Evolutionary conservation across 2,797 vertebrate genomes (phyloP), one percentile per base, ranked within the genome.

Genomic region (Pteropus rufus): DNA sequence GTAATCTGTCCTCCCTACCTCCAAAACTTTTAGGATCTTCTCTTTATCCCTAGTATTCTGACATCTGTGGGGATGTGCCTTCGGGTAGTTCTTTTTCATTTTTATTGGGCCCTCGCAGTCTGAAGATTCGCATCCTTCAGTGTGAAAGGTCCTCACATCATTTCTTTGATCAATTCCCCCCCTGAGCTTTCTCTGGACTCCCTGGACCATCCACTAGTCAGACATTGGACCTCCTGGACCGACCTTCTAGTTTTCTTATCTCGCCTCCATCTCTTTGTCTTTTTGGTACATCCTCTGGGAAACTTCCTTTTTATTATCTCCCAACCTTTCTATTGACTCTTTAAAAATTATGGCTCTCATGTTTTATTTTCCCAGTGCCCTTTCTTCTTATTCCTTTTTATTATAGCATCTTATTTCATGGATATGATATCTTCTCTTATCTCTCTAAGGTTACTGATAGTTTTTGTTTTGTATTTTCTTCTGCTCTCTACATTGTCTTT

Each of bases 351-450:
- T 81, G 58, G 70, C 77, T 60, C 31, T 77, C 24, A 26, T 62
- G 65, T 70, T 91, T 96, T 95, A 79, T 90, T 76, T 93, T 95
- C 83, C 93, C 75, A 44, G 54, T 75, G 83, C 16, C 56, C 26
- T 70, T 91, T 82, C 85, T 83, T 76, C 23, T 93, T 81, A 77
- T 62, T 67, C 41, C 49, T 67, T 89, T 83, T 62, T 67, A 36
- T 64, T 64, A 75, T 26, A 73, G 58, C 60, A 64, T 79, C 83
- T 79, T 82, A 44, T 67, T 93, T 87, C 69, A 76, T 14, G 29
- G 41, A 41, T 14, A 67, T 44, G 69, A 31, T n/a, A 83, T 72
- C 70, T 75, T 81, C 77, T 89, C 83, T 93, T 46, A 64, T 34
- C 62, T 95, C 84, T 95, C 88, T 36, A 11, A 77, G 44, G 60